These are phyloP conservation scores for Prionace glauca DNA, from an alignment of 2,797 vertebrate genomes.

Conservation along the genomic window DNA sequence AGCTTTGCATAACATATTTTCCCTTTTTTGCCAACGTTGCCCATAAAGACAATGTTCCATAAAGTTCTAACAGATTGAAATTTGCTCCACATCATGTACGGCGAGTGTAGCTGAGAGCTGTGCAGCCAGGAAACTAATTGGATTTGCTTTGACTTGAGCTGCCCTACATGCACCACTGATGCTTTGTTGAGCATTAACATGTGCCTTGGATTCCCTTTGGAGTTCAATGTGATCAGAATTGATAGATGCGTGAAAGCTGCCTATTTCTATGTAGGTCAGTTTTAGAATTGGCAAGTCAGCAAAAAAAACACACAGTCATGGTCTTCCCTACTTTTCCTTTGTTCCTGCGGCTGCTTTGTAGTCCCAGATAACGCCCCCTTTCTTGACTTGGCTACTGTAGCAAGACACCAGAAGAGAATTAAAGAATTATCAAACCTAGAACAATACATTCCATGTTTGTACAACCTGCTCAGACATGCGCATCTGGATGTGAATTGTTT, in stretches of 20 bases:
- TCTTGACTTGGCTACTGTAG: neutral
- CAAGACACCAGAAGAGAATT: neutral
- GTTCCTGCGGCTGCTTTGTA: neutral
- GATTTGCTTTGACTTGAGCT: conserved; percentile 28
- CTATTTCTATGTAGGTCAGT: neutral
- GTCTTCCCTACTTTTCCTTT: neutral
- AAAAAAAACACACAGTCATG: neutral
- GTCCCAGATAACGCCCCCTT: neutral
- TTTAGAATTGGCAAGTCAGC: neutral
- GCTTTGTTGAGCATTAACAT: neutral
- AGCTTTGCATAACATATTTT: neutral
- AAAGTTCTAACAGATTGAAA: neutral
- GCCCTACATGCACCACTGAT: conserved; percentile 18
- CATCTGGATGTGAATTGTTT: neutral
- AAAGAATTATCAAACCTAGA: neutral
- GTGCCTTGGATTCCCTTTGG: conserved; percentile 4
- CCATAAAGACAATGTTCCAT: neutral
- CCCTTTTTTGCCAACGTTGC: neutral
- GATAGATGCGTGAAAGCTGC: neutral
- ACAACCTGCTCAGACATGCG: too few relatives aligned
- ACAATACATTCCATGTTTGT: neutral
- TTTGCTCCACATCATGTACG: neutral
- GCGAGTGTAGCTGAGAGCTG: neutral
- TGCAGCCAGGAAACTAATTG: neutral
- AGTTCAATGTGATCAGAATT: conserved; percentile 13